These are phyloP conservation scores for Chaenocephalus aceratus DNA, from an alignment of 2,113 vertebrate genomes.

Conservation along the genomic window DNA sequence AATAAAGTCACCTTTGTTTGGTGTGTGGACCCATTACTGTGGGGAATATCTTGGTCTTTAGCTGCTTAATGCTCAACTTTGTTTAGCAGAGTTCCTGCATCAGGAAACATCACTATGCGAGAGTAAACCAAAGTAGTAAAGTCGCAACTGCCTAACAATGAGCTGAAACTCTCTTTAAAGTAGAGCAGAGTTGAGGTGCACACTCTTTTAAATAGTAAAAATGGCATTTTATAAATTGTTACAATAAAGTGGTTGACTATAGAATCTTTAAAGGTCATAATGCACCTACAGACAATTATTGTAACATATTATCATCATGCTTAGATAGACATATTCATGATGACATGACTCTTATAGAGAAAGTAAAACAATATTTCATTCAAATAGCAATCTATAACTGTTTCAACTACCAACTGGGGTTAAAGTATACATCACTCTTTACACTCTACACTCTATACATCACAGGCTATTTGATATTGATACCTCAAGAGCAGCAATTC, in stretches of 20 bases:
- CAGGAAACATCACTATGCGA: background rate
- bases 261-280: background rate
- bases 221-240: background rate
- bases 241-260: background rate
- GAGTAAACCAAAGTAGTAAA: background rate
- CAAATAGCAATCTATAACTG: background rate
- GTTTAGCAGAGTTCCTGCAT: background rate
- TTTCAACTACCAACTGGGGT: background rate
- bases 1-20: no score
- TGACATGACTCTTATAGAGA: background rate
- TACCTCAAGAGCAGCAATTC: constrained; percentile 83
- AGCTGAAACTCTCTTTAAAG: background rate
- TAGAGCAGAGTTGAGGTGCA: no score
- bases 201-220: no score
- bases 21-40: no score
- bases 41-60: no score
- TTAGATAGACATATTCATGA: background rate
- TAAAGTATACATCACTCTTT: background rate
- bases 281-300: background rate
- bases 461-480: background rate
- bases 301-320: background rate
- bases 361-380: background rate
- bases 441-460: no score
- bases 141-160: background rate
- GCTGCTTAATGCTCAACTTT: background rate